Evolutionary conservation across 2,797 vertebrate species (phyloP).

Genomic region (Brachyrhaphis roseni): DNA sequence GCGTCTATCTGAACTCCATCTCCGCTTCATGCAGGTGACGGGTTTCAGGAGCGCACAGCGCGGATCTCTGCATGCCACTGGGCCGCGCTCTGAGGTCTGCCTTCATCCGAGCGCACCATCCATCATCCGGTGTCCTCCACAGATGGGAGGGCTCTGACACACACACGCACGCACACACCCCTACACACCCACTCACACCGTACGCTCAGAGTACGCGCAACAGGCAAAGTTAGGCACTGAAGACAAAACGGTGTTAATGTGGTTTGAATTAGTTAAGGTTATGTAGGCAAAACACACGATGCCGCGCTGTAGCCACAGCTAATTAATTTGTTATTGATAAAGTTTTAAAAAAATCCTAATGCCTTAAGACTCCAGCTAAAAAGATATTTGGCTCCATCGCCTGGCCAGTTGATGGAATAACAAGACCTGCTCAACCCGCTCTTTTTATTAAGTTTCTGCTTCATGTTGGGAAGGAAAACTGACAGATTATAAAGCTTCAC

Average conservation of each 20-base stretch:
- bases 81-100: slow-evolving; percentile 7
- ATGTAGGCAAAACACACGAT: neutral
- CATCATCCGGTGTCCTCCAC: slow-evolving; percentile 42
- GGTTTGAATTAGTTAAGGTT: neutral
- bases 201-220: neutral
- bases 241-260: neutral
- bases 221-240: neutral
- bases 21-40: slow-evolving; percentile 19
- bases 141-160: slow-evolving; percentile 57
- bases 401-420: slow-evolving; percentile 7
- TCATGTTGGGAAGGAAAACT: neutral
- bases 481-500: neutral
- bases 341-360: neutral
- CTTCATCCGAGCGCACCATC: slow-evolving; percentile 38
- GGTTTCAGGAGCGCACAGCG: slow-evolving; percentile 4
- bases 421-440: neutral
- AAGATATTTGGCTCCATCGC: slow-evolving; percentile 44
- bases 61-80: neutral
- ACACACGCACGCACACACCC: neutral
- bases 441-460: neutral
- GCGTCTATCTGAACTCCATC: slow-evolving; percentile 49
- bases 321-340: neutral
- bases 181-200: neutral
- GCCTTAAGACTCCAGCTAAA: neutral
- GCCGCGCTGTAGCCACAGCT: neutral